Evolutionary conservation across 2,888 invertebrate species (phyloP), one percentile per base, ranked within the genome.

Genomic region (Gymnosoma rotundatum): DNA sequence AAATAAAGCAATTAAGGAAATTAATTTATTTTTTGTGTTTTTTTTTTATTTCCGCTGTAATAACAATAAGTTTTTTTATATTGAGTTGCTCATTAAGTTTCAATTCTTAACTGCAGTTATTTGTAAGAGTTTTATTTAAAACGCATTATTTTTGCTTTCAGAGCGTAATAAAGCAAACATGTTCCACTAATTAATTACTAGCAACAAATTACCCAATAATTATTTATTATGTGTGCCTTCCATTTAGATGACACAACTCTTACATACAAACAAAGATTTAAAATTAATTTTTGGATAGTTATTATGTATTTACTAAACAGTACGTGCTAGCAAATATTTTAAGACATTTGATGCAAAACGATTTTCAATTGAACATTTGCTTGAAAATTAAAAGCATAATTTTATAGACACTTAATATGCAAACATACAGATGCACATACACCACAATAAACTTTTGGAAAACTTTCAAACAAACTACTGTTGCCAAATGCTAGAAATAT

Each of bases 111-210:
- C 10, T 7, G 14, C 32, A 32, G 0, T 58, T 60, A n/a, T 61
- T 12, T 36, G 42, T 76, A 25, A 25, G 25, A 25, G 4, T 25
- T 25, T 25, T 25, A 25, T 67, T 14, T 32, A 5, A 32, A 64
- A 63, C 64, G 48, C 36, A 72, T 63, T 16, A 56, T 25, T 50
- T 42, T 14, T 42, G 42, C 42, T 14, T 42, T 42, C 42, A 42
- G n/a, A 60, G 48, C 74, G 14, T 42, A 42, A 42, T 42, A 2
- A 52, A 66, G 64, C 72, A 4, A 25, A 25, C 25, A 79, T 73
- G 42, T 50, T 79, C 58, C 66, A 58, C 50, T 79, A 79, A 79
- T n/a, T n/a, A n/a, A n/a, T 79, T 78, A 78, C 58, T 58, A 54
- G 72, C 50, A 63, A 48, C 72, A 64, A 78, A 64, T 78, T 72